These are phyloP conservation scores for Drosophila stalkeri DNA, from an alignment of 2,888 invertebrate species.

Conservation along the genomic window DNA sequence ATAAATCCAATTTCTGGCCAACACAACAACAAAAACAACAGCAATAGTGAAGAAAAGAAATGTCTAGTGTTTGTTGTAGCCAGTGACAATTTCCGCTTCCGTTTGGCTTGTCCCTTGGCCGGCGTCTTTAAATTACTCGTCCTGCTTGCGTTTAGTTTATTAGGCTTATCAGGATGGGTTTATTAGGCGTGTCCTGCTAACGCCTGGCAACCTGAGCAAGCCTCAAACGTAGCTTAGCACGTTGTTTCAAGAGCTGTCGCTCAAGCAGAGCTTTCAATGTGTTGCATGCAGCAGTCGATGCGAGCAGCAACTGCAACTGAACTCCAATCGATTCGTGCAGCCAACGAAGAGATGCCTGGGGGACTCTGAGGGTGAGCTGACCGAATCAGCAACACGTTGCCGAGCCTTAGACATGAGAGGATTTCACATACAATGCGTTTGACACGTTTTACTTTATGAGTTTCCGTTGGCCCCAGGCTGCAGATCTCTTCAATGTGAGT, in stretches of 20 bases:
- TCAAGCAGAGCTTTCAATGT: slow-evolving; percentile 3
- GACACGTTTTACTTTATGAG: slow-evolving; percentile 10
- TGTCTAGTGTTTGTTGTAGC: slow-evolving; percentile 37
- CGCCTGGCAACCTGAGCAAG: slow-evolving; percentile 8
- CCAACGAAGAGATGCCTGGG: background rate
- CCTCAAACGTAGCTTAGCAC: slow-evolving; percentile 5
- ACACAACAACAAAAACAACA: slow-evolving; percentile 27
- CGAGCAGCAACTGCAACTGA: background rate
- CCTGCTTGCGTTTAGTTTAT: slow-evolving; percentile 60
- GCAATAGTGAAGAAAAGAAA: slow-evolving; percentile 13
- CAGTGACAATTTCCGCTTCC: slow-evolving; percentile 74
- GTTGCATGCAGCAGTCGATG: slow-evolving; percentile 10
- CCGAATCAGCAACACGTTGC: slow-evolving; percentile 18
- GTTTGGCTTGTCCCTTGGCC: slow-evolving; percentile 55
- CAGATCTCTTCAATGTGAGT: background rate
- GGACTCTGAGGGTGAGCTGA: background rate
- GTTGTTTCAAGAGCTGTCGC: background rate
- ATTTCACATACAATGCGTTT: slow-evolving; percentile 8
- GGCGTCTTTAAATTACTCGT: slow-evolving; percentile 50
- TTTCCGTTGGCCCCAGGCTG: background rate
- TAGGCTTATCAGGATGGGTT: slow-evolving; percentile 65
- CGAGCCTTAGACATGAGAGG: background rate
- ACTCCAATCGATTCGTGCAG: background rate
- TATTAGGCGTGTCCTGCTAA: slow-evolving; percentile 53
- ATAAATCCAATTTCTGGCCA: slow-evolving; percentile 79